Conservation (phyloP, 2,113 vertebrate species). For the Corynorhinus townsendii region DNA sequence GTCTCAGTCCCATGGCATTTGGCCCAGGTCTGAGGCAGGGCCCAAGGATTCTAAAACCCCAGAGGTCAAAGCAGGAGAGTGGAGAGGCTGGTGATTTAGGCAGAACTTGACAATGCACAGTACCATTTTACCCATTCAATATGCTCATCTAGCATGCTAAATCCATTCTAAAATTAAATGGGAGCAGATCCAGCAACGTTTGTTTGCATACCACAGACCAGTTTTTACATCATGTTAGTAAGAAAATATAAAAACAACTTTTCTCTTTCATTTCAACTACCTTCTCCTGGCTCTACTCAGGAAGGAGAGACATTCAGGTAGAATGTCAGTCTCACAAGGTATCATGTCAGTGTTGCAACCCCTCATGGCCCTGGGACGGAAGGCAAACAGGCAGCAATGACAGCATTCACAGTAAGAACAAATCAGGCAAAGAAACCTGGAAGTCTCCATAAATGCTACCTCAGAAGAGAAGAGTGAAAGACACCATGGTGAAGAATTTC, state of each 20-base stretch:
- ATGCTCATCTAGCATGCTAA: neutral
- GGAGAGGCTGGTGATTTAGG: neutral
- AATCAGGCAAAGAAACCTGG: neutral
- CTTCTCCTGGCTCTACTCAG: neutral
- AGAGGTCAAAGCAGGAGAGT: neutral
- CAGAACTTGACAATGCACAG: neutral
- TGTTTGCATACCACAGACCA: neutral
- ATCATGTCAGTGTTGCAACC: neutral
- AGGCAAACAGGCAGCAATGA: neutral
- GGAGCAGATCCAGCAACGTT: neutral
- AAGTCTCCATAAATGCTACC: neutral
- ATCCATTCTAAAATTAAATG: neutral
- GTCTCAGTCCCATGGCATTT: neutral
- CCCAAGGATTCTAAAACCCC: neutral
- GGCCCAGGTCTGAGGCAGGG: neutral
- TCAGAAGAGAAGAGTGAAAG: neutral
- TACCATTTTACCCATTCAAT: neutral
- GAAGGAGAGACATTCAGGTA: neutral
- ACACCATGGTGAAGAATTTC: neutral
- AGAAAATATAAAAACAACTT: neutral
- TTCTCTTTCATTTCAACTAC: neutral
- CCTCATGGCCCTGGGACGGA: neutral
- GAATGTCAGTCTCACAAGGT: neutral
- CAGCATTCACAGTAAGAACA: neutral
- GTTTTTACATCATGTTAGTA: neutral